Evolutionary conservation across 2,888 invertebrate genomes (phyloP).

Genomic region (Leucoptera coffeella): DNA sequence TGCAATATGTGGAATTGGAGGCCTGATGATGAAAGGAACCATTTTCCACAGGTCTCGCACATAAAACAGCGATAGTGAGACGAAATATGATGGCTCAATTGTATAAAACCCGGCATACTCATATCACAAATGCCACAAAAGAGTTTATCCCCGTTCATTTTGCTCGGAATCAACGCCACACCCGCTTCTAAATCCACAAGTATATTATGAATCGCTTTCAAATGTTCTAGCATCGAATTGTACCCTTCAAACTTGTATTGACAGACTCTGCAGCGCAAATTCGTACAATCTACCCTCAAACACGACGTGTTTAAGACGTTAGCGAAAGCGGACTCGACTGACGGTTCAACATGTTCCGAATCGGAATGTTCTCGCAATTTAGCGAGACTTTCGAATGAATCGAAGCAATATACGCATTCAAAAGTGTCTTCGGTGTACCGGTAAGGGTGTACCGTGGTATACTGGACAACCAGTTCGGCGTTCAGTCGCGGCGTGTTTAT

Average conservation of each 20-base stretch:
- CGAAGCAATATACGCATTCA: constrained; percentile 4
- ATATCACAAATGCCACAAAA: constrained; percentile 2
- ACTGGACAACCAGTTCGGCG: constrained; percentile 2
- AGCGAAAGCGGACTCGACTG: constrained; percentile 1
- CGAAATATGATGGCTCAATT: constrained; percentile 2
- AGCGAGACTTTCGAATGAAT: constrained; percentile 1
- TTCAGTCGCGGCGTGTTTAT: constrained; percentile 2
- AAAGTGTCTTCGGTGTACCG: background rate
- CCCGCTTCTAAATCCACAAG: background rate
- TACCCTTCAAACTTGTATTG: background rate
- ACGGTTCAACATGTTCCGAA: background rate
- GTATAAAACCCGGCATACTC: background rate
- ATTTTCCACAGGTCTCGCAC: constrained; percentile 2
- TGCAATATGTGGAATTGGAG: constrained; percentile 2
- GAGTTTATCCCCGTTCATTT: background rate
- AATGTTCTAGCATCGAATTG: constrained; percentile 1
- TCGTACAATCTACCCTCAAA: constrained; percentile 4
- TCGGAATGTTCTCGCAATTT: constrained; percentile 1
- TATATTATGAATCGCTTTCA: constrained; percentile 1
- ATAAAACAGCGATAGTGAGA: constrained; percentile 1
- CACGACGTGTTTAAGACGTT: constrained; percentile 1
- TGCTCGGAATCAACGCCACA: constrained; percentile 1
- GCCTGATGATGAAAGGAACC: background rate
- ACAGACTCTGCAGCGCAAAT: constrained; percentile 5
- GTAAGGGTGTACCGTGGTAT: constrained; percentile 4